Percentiles rank a stretch among this genome's conserved stretches.
phyloP scores from a whole-genome alignment of 2,888 invertebrate species.

The Eupithecia insigniata region DNA sequence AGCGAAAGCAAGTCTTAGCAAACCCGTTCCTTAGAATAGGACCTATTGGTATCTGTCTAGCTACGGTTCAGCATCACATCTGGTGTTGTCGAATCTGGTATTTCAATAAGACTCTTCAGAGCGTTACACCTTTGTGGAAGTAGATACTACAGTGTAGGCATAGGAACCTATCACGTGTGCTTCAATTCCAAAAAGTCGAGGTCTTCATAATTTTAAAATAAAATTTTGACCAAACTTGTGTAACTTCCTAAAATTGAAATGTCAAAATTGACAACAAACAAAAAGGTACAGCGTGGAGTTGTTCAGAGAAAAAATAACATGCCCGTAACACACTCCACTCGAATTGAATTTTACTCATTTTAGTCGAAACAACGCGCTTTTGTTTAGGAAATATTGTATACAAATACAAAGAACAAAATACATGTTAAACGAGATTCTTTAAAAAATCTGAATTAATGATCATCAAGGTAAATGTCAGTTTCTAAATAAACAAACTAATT shows the following conservation, averaged over 20 bases:
- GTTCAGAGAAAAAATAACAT: conserved; percentile 51
- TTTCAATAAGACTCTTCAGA: neutral
- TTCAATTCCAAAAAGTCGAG: neutral
- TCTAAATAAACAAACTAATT: conserved; percentile 25
- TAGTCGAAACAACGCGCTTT: neutral
- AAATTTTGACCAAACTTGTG: conserved; percentile 30
- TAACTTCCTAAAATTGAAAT: conserved; percentile 53
- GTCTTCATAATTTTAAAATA: neutral
- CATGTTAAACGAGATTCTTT: neutral
- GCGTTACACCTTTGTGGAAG: neutral
- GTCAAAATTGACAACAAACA: conserved; percentile 53
- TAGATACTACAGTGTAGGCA: neutral
- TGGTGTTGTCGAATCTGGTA: neutral
- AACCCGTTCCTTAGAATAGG: neutral
- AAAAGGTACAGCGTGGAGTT: conserved; percentile 48
- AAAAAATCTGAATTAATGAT: neutral
- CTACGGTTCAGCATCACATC: neutral
- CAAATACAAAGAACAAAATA: neutral
- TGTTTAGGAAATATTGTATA: neutral
- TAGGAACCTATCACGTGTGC: neutral
- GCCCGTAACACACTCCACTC: conserved; percentile 53
- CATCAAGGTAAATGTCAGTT: conserved; percentile 29
- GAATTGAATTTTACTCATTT: conserved; percentile 34
- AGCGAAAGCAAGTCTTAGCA: neutral
- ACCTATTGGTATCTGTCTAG: neutral